Percentiles rank a stretch among this genome's conserved stretches.
Evolutionary conservation across 2,113 vertebrate species (phyloP).

Genomic region (Colaptes auratus): DNA sequence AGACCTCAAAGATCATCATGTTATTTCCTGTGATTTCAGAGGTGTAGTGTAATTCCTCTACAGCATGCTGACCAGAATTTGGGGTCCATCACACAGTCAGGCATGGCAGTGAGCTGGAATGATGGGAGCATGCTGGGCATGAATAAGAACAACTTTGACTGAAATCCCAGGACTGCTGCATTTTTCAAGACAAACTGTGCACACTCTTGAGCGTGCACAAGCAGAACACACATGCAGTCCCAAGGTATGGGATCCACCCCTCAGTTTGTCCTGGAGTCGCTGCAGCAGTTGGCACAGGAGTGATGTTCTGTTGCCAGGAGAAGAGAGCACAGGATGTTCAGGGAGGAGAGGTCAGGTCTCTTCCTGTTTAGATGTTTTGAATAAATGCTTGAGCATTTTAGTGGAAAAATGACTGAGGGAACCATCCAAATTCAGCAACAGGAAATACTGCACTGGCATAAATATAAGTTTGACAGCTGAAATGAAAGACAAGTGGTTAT

Average conservation of each 20-base stretch:
- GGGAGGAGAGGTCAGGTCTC: slow-evolving; percentile 52
- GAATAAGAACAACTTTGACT: background rate
- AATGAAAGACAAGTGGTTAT: background rate
- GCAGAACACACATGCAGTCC: background rate
- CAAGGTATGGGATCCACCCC: background rate
- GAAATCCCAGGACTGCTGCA: background rate
- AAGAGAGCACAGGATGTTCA: slow-evolving; percentile 47
- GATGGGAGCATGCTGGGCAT: background rate
- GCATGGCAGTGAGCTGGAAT: background rate
- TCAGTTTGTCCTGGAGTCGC: background rate
- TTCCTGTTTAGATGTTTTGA: slow-evolving; percentile 61
- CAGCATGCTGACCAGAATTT: rapidly evolving
- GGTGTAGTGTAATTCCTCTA: background rate
- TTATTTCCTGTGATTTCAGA: background rate
- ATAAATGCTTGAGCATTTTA: slow-evolving; percentile 24
- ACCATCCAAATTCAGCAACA: background rate
- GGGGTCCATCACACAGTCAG: background rate
- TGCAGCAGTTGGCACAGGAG: slow-evolving; percentile 6
- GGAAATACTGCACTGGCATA: background rate
- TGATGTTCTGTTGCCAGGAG: slow-evolving; percentile 8
- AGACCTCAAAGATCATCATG: too few species aligned
- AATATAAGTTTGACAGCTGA: background rate
- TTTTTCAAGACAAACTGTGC: background rate
- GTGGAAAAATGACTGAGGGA: slow-evolving; percentile 41
- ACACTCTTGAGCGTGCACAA: background rate